Conservation (phyloP, 2,888 invertebrate species). For the Hypena proboscidalis region DNA sequence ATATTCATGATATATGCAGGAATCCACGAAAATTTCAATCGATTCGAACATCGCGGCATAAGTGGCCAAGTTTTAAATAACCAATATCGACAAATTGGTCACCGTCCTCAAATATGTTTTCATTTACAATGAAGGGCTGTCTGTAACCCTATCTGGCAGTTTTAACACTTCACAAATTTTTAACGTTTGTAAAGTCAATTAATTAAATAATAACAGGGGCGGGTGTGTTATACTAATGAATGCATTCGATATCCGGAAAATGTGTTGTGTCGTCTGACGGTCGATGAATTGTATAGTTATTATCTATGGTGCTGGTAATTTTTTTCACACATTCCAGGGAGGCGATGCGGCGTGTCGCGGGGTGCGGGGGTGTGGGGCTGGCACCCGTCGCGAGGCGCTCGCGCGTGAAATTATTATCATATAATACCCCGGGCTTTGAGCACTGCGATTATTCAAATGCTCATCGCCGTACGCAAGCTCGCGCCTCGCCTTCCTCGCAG, state of each 20-base stretch:
- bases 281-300: conserved; percentile 42
- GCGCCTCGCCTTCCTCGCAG: conserved; percentile 34
- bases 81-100: conserved; percentile 1
- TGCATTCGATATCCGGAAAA: conserved; percentile 56
- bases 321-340: conserved; percentile 78
- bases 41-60: conserved; percentile 34
- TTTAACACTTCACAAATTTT: conserved; percentile 71
- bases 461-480: conserved; percentile 59
- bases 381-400: conserved; percentile 66
- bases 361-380: conserved; percentile 50
- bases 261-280: conserved; percentile 47
- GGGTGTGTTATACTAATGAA: conserved; percentile 48
- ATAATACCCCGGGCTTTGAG: conserved; percentile 75
- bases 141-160: conserved; percentile 40
- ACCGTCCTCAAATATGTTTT: conserved; percentile 4
- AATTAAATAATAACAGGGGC: conserved; percentile 63
- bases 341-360: conserved; percentile 53
- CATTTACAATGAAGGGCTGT: conserved; percentile 15
- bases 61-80: conserved; percentile 37
- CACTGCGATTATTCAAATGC: conserved; percentile 82
- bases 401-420: conserved; percentile 84
- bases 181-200: conserved; percentile 74
- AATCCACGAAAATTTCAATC: conserved; percentile 29
- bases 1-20: conserved; percentile 17
- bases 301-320: conserved; percentile 55